Base-by-base conservation (phyloP, 2,113 vertebrate genomes). In the Orthonyx spaldingii region DNA sequence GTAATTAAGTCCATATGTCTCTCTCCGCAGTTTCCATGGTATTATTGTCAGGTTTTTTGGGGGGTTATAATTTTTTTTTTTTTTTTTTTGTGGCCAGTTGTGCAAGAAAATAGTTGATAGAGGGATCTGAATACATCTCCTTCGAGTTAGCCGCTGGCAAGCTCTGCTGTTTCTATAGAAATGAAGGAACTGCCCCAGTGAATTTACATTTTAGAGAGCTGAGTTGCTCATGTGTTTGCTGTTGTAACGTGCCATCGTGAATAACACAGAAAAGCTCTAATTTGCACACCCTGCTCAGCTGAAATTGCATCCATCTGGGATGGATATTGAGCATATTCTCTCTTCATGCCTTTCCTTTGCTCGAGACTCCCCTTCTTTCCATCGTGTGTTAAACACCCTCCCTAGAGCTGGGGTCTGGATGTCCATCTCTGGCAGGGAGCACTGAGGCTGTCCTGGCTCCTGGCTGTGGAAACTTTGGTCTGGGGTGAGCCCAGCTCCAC, bases 71-170 rank as follows among this genome's bases (percentile, higher is more conserved):
- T 27, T 32, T 69, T 16, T 53, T 61, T 60, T 55, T 70, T 39
- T 59, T 26, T 78, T 63, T 65, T 93, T 79, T 66, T 92, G 86
- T 82, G 86, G 90, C 87, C 72, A 86, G 76, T 96, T 96, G 81
- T 96, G 91, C 83, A 96, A 96, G 81, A 91, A 82, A 92, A 93
- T 64, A 93, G 75, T 97, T 94, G 97, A 93, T 95, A 89, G 47
- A 91, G 42, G 50, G 76, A 88, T 95, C 53, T 64, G 72, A 86
- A 79, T 90, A 35, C 91, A 92, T 88, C 77, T 92, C 94, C 79
- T 96, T 90, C 93, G 94, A 97, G 92, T 96, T 91, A 85, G 83
- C 89, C 24, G 1, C 91, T 96, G 97, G 93, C 94, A 84, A 66
- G 65, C 56, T 44, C 39, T 70, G 50, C 78, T 65, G 93, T 96